phyloP scores from a whole-genome alignment of 2,888 invertebrate species.

The Pseudococcus longispinus region DNA sequence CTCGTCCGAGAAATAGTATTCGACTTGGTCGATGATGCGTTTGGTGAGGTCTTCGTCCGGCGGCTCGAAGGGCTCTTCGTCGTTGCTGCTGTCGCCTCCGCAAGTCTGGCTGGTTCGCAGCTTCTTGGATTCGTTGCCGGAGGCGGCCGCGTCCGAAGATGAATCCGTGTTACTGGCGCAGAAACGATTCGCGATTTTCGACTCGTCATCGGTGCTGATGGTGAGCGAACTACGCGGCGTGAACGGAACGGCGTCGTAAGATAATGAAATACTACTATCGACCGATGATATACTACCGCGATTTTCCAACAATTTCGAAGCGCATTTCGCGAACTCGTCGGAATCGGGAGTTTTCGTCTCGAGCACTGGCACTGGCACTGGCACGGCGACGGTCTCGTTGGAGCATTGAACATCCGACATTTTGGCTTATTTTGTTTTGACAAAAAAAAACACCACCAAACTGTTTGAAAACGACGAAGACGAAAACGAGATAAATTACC shows the following conservation, averaged over 20 bases:
- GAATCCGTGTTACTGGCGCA: slow-evolving; percentile 49
- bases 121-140: slow-evolving; percentile 64
- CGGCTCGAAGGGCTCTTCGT: slow-evolving; percentile 70
- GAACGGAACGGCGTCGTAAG: slow-evolving; percentile 65
- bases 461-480: background rate
- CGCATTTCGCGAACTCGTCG: slow-evolving; percentile 38
- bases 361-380: background rate
- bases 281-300: slow-evolving; percentile 70
- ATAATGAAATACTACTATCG: slow-evolving; percentile 69
- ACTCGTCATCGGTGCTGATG: slow-evolving; percentile 73
- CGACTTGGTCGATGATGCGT: slow-evolving; percentile 85
- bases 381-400: background rate
- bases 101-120: background rate
- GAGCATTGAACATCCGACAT: slow-evolving; percentile 8
- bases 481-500: background rate
- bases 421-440: background rate
- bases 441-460: background rate
- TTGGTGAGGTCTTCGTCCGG: slow-evolving; percentile 80
- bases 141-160: slow-evolving; percentile 46
- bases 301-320: slow-evolving; percentile 61
- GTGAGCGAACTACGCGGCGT: slow-evolving; percentile 59
- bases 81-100: slow-evolving; percentile 59
- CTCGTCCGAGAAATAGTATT: slow-evolving; percentile 94
- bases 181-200: slow-evolving; percentile 64
- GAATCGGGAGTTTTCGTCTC: slow-evolving; percentile 20